A percentile compares a stretch with the other conserved stretches of the same genome.
phyloP scores from a whole-genome alignment of 2,888 invertebrate species.

The Dugesia japonica region DNA sequence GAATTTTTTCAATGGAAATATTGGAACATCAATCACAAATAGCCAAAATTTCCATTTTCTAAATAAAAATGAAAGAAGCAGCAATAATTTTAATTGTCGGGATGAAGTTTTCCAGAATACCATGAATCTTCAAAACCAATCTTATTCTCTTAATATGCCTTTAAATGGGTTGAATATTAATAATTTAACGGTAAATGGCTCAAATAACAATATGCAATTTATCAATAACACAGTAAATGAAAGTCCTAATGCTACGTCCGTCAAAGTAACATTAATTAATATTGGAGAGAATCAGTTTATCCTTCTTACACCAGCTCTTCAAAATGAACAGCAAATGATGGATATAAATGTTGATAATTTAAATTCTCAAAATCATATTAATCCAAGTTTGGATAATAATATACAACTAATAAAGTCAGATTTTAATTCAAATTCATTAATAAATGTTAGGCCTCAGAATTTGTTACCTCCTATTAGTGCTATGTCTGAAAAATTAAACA shows the following conservation, averaged over 20 bases:
- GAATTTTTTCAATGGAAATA: conserved; percentile 13
- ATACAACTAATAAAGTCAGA: not conserved
- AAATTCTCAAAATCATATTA: conserved; percentile 2
- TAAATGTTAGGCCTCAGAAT: not conserved
- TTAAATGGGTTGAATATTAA: not conserved
- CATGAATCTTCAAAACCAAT: not conserved
- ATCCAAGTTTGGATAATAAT: conserved; percentile 1
- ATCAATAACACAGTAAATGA: not conserved
- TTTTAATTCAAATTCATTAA: not conserved
- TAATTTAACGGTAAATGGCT: not conserved
- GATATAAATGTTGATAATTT: not conserved
- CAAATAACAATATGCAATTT: no score
- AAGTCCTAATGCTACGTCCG: not conserved
- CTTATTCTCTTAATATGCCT: not conserved
- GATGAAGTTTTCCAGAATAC: not conserved
- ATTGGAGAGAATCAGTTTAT: not conserved
- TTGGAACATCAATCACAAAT: conserved; percentile 5
- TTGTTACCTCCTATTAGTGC: not conserved
- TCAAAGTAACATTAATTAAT: conserved; percentile 6
- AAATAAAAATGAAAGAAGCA: not conserved
- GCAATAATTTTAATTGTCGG: not conserved
- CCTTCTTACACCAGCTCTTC: not conserved
- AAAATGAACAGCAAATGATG: not conserved
- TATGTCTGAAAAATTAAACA: not conserved
- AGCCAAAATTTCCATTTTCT: not conserved